Base-by-base conservation (phyloP, 2,797 vertebrate species). In the Peromyscus melanophrys region DNA sequence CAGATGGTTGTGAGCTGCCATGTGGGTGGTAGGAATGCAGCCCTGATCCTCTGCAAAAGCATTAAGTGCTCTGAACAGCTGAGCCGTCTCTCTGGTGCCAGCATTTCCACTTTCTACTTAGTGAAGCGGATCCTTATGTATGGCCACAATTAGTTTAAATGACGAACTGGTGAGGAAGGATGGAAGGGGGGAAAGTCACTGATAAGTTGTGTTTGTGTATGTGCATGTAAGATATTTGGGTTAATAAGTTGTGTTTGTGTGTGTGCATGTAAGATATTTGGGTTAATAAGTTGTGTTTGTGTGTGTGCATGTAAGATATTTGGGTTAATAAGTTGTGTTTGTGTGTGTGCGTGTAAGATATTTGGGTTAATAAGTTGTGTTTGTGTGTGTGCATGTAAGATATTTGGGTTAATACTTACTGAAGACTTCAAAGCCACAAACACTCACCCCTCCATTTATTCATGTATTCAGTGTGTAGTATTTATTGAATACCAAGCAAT, bases 371-470 rank as follows among this genome's bases (percentile, higher is more conserved):
- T 57, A 37, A 96, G 76, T 12, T 71, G 67, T 43, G 21, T 31
- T 6, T 96, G 59, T 95, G n/a, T 59, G 46, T 85, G 31, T 49
- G 49, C 8, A 10, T 27, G 4, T 75, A 84, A 83, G 67, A 87
- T 91, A 94, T 17, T 55, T 69, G 94, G 23, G 10, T 77, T 85
- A 85, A 95, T 76, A 71, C 37, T 86, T 57, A 81, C 21, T 89
- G 75, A 94, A 92, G 57, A 67, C 55, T 96, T 94, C 90, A 90
- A 96, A 93, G 65, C 9, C 65, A 69, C 21, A 88, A 43, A 49
- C 57, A 49, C 73, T 87, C 34, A 61, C 6, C n/a, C 6, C 16
- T 63, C n/a, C 84, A 75, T 69, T 84, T 43, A 90, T 85, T 76
- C 82, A 43, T 14, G 89, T 86, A 84, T 43, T 95, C 34, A 91